Conservation (phyloP, 2,888 invertebrate genomes). For the Euzetes globulus region DNA sequence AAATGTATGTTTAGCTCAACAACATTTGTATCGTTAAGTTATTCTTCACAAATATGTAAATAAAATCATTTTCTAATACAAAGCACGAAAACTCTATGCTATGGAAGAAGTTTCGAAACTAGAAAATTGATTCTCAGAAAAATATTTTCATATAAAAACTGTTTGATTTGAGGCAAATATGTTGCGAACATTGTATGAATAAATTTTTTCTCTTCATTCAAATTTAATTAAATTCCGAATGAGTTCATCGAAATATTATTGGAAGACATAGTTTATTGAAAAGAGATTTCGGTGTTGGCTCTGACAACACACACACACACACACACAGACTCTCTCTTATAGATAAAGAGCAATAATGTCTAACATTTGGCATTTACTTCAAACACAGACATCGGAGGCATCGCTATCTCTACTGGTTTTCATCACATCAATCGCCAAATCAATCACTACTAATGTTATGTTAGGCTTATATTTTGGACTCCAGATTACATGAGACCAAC, state of each 20-base stretch:
- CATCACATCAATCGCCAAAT: constrained; percentile 20
- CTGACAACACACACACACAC: neutral
- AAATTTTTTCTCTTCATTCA: neutral
- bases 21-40: constrained; percentile 12
- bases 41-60: constrained; percentile 24
- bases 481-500: constrained; percentile 7
- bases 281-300: neutral
- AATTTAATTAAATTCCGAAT: constrained; percentile 25
- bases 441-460: constrained; percentile 20
- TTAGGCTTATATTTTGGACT: constrained; percentile 2
- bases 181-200: neutral
- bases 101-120: neutral
- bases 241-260: constrained; percentile 17
- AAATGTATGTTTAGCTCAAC: constrained; percentile 14
- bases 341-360: neutral
- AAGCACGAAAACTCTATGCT: neutral
- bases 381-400: neutral
- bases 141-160: neutral
- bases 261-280: constrained; percentile 5
- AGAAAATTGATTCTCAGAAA: constrained; percentile 14
- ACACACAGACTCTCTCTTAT: neutral
- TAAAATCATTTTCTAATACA: constrained; percentile 29
- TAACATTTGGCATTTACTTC: neutral
- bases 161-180: constrained; percentile 24
- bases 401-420: neutral